phyloP scores from a whole-genome alignment of 2,113 vertebrate genomes.

The Heterocephalus glaber region DNA sequence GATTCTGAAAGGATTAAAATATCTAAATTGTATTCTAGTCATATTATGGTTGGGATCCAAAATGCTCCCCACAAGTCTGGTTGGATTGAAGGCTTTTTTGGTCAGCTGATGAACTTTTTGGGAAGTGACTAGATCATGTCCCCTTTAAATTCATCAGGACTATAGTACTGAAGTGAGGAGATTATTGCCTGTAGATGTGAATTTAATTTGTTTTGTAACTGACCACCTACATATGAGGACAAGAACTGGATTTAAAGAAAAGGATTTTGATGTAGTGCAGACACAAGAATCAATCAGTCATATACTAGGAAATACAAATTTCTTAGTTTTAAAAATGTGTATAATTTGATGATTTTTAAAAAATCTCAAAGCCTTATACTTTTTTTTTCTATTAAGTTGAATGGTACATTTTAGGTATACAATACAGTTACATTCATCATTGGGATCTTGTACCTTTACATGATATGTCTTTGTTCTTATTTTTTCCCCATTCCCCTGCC shows the following conservation, averaged over 20 bases:
- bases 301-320: constrained; percentile 2
- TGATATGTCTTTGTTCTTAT: too few species aligned
- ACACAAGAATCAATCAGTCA: neutral
- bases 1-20: constrained; percentile 52
- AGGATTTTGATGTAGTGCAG: neutral
- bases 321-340: neutral
- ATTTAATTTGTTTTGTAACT: neutral
- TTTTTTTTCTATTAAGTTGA: too few species aligned
- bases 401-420: too few species aligned
- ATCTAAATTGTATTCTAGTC: neutral
- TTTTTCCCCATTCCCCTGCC: too few species aligned
- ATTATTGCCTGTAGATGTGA: neutral
- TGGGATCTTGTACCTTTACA: too few species aligned
- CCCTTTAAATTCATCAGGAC: neutral
- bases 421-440: too few species aligned
- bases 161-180: neutral
- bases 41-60: neutral
- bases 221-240: neutral
- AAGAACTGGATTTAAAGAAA: neutral
- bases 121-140: neutral
- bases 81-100: neutral
- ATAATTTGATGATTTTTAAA: neutral
- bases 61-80: neutral
- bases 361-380: neutral
- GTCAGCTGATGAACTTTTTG: neutral